A percentile compares a stretch with the other conserved stretches of the same genome.
phyloP scores from a whole-genome alignment of 1,140 invertebrate genomes.

The Eumeta japonica region DNA sequence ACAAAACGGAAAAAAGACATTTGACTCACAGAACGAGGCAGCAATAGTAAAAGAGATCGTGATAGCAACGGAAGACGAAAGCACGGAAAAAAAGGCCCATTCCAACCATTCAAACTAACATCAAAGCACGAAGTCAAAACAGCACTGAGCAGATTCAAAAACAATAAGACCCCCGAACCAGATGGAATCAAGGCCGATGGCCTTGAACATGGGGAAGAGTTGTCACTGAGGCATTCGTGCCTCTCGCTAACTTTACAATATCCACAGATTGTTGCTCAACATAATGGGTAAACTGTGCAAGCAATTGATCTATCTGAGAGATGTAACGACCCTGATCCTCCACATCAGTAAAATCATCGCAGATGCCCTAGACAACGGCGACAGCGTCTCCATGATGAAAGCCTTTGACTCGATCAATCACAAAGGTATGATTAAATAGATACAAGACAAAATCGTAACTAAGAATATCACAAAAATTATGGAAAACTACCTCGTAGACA shows the following conservation, averaged over 20 bases:
- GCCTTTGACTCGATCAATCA: constrained; percentile 8
- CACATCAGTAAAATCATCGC: constrained; percentile 3
- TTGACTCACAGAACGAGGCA: constrained; percentile 1
- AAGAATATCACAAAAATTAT: constrained; percentile 10
- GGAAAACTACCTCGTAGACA: constrained; percentile 7
- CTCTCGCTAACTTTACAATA: constrained; percentile 1
- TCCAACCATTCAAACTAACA: constrained; percentile 5
- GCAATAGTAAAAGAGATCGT: constrained; percentile 5
- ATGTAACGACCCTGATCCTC: constrained; percentile 2
- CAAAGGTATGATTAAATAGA: constrained; percentile 6
- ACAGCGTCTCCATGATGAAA: constrained; percentile 8
- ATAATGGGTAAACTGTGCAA: constrained; percentile 6
- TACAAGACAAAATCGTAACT: neutral
- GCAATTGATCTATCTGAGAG: constrained; percentile 2
- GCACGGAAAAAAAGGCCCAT: constrained; percentile 4
- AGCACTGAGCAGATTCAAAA: too few species aligned
- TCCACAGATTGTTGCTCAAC: constrained; percentile 6
- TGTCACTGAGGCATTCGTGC: constrained; percentile 1
- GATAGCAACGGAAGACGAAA: constrained; percentile 1
- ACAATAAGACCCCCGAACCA: constrained; percentile 4
- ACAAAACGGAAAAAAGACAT: constrained; percentile 3
- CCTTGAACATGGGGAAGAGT: constrained; percentile 5
- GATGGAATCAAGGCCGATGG: constrained; percentile 6
- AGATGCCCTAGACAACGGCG: constrained; percentile 1
- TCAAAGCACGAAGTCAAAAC: too few species aligned